Base-by-base conservation (phyloP, 2,797 vertebrate genomes). In the Microctenopoma stevenorrisi region DNA sequence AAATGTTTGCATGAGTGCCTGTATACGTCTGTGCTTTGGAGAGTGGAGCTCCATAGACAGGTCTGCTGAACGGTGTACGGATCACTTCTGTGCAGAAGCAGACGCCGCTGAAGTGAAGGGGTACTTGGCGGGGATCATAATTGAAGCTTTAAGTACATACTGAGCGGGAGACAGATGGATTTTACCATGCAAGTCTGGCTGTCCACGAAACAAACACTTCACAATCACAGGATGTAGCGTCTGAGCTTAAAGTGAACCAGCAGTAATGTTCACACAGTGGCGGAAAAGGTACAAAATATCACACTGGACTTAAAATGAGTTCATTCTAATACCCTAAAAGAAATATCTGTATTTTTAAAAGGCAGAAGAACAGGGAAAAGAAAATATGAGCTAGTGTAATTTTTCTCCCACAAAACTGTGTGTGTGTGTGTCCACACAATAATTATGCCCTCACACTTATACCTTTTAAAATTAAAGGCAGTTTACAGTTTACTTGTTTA, bases 41-140 rank as follows among this genome's bases (percentile, higher is more conserved):
- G 48, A 65, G 55, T 10, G 46, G 15, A 55, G 58, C 16, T 18
- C 18, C 4, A 16, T 7, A 44, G 14, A 44, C 15, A 16, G 16
- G 57, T 52, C 50, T 47, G 42, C 26, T 46, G 35, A 25, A 7
- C 7, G 62, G 58, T 68, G 62, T 2, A 44, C 49, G 49, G 60
- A 75, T 57, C 65, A 61, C 46, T 63, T 55, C 22, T 25, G 5
- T 11, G 18, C 50, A 42, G 43, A 67, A 62, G 30, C 58, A 56
- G 48, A 67, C 25, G 18, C 49, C n/a, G 25, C 51, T 33, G 10
- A 48, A 61, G 55, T 3, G n/a, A 7, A 76, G 54, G 47, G 22
- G 10, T n/a, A 60, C 61, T 56, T 9, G 37, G 53, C 38, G 15
- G 16, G 43, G 48, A 50, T 47, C 35, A 16, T 4, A 26, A 1